A percentile compares a stretch with the other conserved stretches of the same genome.
Conservation (phyloP, 2,888 invertebrate genomes). For the Drosophila histrio region DNA sequence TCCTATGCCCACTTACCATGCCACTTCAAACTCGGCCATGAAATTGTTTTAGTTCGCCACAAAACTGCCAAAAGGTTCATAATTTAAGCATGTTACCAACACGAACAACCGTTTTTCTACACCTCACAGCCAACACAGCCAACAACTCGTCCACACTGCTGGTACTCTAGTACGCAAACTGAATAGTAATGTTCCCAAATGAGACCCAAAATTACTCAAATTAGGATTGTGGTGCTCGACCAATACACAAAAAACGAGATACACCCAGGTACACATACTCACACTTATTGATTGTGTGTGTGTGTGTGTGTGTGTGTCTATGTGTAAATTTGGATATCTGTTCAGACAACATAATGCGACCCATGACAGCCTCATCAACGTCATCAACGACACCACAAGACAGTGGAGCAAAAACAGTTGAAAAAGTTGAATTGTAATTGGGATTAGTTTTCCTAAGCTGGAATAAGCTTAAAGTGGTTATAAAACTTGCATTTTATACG, state of each 20-base stretch:
- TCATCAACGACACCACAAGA: slow-evolving; percentile 15
- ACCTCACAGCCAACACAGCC: slow-evolving; percentile 1
- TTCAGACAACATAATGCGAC: slow-evolving; percentile 24
- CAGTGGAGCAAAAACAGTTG: neutral
- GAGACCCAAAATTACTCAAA: slow-evolving; percentile 65
- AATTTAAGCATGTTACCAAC: slow-evolving; percentile 61
- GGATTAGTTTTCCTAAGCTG: neutral
- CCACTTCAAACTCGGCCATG: slow-evolving; percentile 23
- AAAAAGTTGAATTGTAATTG: neutral
- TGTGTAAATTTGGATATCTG: slow-evolving; percentile 47
- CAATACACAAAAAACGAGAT: slow-evolving; percentile 25
- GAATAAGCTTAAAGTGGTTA: no score
- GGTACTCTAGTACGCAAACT: slow-evolving; percentile 46
- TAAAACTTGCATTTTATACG: no score
- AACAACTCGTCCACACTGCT: neutral
- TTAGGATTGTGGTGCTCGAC: slow-evolving; percentile 44
- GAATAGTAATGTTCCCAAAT: slow-evolving; percentile 73
- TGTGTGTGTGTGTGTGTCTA: neutral
- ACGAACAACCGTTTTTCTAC: slow-evolving; percentile 24
- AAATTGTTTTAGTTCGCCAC: slow-evolving; percentile 27
- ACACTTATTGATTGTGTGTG: neutral
- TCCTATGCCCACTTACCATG: slow-evolving; percentile 6
- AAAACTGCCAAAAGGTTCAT: slow-evolving; percentile 48
- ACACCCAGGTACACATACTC: neutral
- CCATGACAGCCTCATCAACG: slow-evolving; percentile 29